Conservation (phyloP, 2,113 vertebrate species). For the Loxodonta africana region DNA sequence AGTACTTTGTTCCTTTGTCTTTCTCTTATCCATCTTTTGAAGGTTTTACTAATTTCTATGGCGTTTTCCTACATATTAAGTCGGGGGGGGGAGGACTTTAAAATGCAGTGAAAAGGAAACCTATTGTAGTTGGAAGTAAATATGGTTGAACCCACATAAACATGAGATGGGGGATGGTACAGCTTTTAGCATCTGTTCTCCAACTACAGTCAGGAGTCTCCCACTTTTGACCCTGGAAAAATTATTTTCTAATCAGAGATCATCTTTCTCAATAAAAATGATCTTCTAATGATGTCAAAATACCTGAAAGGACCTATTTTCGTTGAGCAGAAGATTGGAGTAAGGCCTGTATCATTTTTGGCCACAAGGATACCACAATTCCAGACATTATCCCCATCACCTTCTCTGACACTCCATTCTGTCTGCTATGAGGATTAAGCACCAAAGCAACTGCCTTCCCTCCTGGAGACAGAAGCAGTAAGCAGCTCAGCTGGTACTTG, state of each 20-base stretch:
- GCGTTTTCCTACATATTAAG: background rate
- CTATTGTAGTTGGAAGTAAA: background rate
- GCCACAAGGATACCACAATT: background rate
- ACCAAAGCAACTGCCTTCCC: background rate
- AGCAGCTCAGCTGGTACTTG: accelerated
- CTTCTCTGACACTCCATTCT: background rate
- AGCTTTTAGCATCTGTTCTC: background rate
- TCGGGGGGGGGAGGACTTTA: background rate
- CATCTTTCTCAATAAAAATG: background rate
- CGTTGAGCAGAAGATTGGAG: background rate
- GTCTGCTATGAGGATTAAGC: background rate
- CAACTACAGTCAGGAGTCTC: background rate
- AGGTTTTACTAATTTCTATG: background rate
- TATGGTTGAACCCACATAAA: background rate
- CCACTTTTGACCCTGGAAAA: background rate
- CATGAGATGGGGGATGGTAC: background rate
- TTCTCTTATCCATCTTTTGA: background rate
- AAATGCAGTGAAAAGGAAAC: background rate
- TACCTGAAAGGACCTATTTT: background rate
- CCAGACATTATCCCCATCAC: background rate
- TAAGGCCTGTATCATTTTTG: background rate
- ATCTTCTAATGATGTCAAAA: background rate
- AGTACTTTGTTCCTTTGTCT: background rate
- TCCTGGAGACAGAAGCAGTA: background rate
- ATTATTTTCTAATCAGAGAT: background rate